A percentile compares a stretch with the other conserved stretches of the same genome.
phyloP scores from a whole-genome alignment of 2,888 invertebrate species.

The Hypomecis atomaria region DNA sequence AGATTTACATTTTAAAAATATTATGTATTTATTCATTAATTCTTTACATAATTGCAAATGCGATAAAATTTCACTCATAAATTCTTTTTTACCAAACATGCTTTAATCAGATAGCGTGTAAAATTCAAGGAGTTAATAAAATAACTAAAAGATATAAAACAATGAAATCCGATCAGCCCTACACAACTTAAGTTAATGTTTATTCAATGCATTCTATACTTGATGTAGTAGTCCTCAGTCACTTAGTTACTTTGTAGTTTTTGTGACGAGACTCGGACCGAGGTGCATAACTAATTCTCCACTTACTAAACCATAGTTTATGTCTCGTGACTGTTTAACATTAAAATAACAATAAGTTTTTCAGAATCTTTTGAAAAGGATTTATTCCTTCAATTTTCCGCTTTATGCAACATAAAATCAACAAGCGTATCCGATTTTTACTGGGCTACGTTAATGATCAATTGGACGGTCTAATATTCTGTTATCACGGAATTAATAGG shows the following conservation, averaged over 20 bases:
- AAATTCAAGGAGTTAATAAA: neutral
- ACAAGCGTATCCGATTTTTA: too few relatives aligned
- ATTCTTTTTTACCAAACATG: too few relatives aligned
- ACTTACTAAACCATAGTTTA: constrained; percentile 2
- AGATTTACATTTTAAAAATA: too few relatives aligned
- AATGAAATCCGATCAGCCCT: constrained; percentile 9
- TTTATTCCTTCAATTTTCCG: neutral
- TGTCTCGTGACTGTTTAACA: neutral
- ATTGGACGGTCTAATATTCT: too few relatives aligned
- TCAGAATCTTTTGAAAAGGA: neutral
- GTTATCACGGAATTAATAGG: too few relatives aligned
- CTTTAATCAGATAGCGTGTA: too few relatives aligned
- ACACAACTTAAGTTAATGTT: constrained; percentile 45
- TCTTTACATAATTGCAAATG: too few relatives aligned
- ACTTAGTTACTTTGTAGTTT: constrained; percentile 37
- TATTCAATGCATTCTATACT: constrained; percentile 50
- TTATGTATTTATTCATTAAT: too few relatives aligned
- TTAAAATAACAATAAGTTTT: neutral
- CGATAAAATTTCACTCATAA: too few relatives aligned
- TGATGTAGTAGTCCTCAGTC: constrained; percentile 30
- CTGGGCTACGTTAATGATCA: too few relatives aligned
- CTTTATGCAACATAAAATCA: neutral
- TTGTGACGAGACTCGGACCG: constrained; percentile 22
- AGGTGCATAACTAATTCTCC: constrained; percentile 9
- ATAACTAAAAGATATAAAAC: neutral